A percentile compares a stretch with the other conserved stretches of the same genome.
Conservation (phyloP, 53 echinoderm and acorn worm genomes). For the Paracentrotus lividus region DNA sequence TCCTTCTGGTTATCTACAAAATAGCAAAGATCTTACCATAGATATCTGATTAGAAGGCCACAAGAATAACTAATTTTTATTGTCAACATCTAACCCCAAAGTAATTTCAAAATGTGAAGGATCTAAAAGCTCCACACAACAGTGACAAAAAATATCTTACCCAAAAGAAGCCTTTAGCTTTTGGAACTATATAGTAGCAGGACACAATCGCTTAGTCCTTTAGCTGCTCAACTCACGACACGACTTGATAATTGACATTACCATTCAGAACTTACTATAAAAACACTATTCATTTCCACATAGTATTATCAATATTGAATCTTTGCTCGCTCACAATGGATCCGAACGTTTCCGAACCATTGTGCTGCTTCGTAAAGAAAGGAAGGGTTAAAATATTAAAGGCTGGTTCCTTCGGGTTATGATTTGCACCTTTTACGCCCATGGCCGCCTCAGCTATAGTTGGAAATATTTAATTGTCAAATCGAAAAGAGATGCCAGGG, state of each 20-base stretch:
- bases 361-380: constrained; percentile 5
- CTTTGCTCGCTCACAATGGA: background rate
- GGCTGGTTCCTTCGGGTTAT: background rate
- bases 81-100: background rate
- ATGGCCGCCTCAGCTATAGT: constrained; percentile 25
- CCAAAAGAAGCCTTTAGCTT: background rate
- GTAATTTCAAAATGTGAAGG: background rate
- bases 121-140: background rate
- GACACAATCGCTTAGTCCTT: background rate
- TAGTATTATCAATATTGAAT: constrained; percentile 29
- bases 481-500: constrained; percentile 17
- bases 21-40: background rate
- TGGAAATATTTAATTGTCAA: constrained; percentile 32
- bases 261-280: background rate
- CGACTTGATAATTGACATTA: background rate
- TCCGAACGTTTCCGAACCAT: constrained; percentile 9
- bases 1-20: background rate
- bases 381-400: background rate
- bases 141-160: background rate
- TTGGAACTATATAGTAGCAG: background rate
- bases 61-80: background rate
- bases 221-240: background rate
- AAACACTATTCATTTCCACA: constrained; percentile 6
- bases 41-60: background rate
- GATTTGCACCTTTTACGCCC: constrained; percentile 33